Base-by-base conservation (phyloP, 2,113 vertebrate genomes). In the Cottus gobio region DNA sequence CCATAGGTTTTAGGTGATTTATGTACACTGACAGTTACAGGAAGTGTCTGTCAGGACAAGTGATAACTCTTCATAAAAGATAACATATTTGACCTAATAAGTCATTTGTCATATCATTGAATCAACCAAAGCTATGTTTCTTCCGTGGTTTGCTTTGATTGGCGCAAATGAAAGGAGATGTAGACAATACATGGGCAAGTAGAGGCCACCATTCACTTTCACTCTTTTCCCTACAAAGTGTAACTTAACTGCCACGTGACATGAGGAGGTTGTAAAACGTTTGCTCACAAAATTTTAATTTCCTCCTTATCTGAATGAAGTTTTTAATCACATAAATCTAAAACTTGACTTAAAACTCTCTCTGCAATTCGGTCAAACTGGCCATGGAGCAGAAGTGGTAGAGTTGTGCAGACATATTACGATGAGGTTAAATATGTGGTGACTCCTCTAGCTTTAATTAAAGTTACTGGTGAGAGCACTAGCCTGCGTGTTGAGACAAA, bases 401-500 rank as follows among this genome's bases (percentile, higher is more conserved):
- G 60, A 46, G 28, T 28, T 42, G 42, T 34, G 31, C 15, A 66
- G 31, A 61, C 11, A 24, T 48, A 73, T 80, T 72, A 66, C 11
- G 4, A 74, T 62, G 65, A 79, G 65, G 66, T 82, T 84, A 80
- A 85, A 84, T 88, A 89, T 84, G 61, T 76, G 42, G 77, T 9
- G 62, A 90, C 87, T 90, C 36, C 84, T 73, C 72, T 50, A 60
- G 79, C 70, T 92, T 93, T 92, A 91, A 93, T 94, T 93, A 91
- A 94, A 93, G 80, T 91, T 87, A 63, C 69, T 69, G 69, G 82
- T 80, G 85, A 90, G 79, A 85, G 62, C 83, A 83, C 84, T 68
- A 58, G 82, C 58, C 87, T 92, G 86, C 94, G 57, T 92, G 94
- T 94, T 91, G 87, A 93, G 91, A 90, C 94, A 93, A 82, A 88